Evolutionary conservation across 23 tunicate species (phyloP).

Genomic region (Phallusia fumigata): DNA sequence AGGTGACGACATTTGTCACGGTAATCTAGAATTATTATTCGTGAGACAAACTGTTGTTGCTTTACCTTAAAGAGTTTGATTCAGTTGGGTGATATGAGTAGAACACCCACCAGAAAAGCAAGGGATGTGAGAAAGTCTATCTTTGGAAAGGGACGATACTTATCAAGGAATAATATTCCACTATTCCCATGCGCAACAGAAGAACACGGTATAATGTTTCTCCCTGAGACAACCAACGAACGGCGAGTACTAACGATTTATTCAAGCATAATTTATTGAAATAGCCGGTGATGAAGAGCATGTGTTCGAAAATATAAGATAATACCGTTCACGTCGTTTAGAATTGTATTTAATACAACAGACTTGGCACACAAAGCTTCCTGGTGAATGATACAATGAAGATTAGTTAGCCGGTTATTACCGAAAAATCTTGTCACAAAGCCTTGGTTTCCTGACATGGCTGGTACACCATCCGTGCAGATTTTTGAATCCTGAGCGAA

Average conservation of each 20-base stretch:
- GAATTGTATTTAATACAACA: conserved; percentile 37
- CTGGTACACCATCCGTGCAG: conserved; percentile 47
- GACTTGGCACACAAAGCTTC: conserved; percentile 57
- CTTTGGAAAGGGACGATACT: neutral
- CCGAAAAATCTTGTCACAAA: conserved; percentile 49
- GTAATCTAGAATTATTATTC: neutral
- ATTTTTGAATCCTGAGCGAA: conserved; percentile 34
- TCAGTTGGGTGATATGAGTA: neutral
- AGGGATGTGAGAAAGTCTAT: conserved; percentile 7
- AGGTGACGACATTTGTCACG: neutral
- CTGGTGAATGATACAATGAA: conserved; percentile 54
- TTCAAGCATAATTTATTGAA: conserved; percentile 1
- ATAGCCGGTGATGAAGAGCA: conserved; percentile 33
- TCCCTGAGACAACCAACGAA: conserved; percentile 29
- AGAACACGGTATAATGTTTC: conserved; percentile 14
- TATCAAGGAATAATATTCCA: conserved; percentile 12
- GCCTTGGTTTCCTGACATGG: conserved; percentile 46
- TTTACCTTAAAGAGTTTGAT: neutral
- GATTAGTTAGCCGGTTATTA: conserved; percentile 35
- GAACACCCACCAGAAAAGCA: conserved; percentile 11
- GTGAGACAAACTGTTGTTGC: conserved; percentile 1
- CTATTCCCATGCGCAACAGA: conserved; percentile 5
- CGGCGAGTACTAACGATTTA: conserved; percentile 12
- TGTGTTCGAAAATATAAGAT: conserved; percentile 25
- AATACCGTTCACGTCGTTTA: conserved; percentile 42